phyloP scores from a whole-genome alignment of 2,113 vertebrate genomes.

The Pterocles orientalis region DNA sequence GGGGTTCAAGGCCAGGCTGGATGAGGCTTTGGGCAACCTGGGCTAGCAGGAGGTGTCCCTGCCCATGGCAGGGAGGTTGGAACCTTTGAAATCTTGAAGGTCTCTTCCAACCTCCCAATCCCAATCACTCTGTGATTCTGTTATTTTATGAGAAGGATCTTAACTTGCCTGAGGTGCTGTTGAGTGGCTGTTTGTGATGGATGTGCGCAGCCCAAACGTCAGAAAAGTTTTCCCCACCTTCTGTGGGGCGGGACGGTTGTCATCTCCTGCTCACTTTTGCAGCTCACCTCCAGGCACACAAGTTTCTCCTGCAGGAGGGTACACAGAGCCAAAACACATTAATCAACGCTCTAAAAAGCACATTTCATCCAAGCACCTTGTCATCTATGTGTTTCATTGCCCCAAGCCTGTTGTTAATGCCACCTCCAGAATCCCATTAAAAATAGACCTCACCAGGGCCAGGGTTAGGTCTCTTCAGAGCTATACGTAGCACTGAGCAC shows the following conservation, averaged over 20 bases:
- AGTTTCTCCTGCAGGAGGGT: background rate
- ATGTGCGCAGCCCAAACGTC: background rate
- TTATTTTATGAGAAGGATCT: background rate
- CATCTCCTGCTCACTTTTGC: background rate
- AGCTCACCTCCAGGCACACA: background rate
- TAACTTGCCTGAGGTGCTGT: background rate
- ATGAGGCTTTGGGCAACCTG: no score
- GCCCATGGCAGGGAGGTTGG: no score
- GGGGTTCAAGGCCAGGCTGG: no score
- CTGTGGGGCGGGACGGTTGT: background rate
- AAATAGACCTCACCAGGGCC: background rate
- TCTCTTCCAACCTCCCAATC: no score
- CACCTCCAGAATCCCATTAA: slow-evolving; percentile 5
- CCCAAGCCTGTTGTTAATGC: background rate
- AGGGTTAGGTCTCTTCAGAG: background rate
- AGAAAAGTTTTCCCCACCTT: background rate
- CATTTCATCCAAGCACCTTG: background rate
- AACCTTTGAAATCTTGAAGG: no score
- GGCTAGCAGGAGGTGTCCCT: no score
- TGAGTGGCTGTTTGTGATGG: background rate
- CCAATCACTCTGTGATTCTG: no score
- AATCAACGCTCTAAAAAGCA: background rate
- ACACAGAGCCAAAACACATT: background rate
- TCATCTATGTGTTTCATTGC: background rate
- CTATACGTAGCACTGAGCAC: background rate